These are phyloP conservation scores for Darevskia nairensis DNA, from an alignment of 2,797 vertebrate genomes.

Conservation along the genomic window DNA sequence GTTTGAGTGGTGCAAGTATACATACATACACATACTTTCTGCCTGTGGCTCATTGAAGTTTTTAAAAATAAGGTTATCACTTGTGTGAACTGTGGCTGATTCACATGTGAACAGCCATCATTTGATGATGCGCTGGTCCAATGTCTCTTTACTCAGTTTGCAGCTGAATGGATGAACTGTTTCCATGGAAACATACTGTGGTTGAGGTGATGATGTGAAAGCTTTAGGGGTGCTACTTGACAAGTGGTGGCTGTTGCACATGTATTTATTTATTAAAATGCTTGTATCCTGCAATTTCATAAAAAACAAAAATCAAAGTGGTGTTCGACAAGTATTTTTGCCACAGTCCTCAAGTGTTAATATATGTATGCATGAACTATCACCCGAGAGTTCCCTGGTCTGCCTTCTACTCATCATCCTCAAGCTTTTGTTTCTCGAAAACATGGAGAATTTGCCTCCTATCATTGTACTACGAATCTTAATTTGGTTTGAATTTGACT, in stretches of 20 bases:
- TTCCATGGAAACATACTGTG: background rate
- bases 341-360: background rate
- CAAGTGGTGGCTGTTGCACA: background rate
- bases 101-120: background rate
- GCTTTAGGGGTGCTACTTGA: background rate
- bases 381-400: background rate
- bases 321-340: background rate
- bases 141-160: background rate
- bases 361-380: background rate
- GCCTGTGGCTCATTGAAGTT: background rate
- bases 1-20: background rate
- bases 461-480: background rate
- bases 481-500: background rate
- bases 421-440: background rate
- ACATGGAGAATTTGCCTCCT: background rate
- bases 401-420: background rate
- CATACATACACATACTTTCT: too few species aligned
- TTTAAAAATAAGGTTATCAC: background rate
- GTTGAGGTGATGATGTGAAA: background rate
- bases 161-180: background rate
- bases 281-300: too few species aligned
- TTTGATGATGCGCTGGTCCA: background rate
- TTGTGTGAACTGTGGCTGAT: background rate
- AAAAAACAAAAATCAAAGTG: background rate
- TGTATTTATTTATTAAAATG: background rate